A percentile compares a stretch with the other conserved stretches of the same genome.
Conservation (phyloP, 2,888 invertebrate species). For the Nomada fucata region DNA sequence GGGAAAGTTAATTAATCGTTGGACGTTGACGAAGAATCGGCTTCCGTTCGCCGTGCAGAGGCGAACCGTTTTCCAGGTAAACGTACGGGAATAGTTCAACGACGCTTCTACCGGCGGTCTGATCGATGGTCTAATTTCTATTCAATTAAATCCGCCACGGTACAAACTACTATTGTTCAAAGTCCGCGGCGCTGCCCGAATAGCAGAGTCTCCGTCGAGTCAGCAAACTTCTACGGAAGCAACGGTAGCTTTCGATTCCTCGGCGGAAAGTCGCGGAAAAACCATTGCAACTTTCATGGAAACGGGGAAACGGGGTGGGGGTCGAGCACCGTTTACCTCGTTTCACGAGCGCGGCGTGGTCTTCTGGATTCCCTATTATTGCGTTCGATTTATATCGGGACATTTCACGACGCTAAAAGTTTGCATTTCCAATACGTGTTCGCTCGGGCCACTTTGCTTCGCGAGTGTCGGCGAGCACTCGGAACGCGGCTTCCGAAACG, state of each 20-base stretch:
- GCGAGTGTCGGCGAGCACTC: too few relatives aligned
- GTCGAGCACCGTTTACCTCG: background rate
- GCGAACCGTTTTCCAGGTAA: constrained; percentile 9
- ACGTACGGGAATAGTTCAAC: constrained; percentile 9
- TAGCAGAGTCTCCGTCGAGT: constrained; percentile 38
- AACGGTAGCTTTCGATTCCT: constrained; percentile 13
- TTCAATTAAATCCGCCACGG: constrained; percentile 23
- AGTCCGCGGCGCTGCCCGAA: constrained; percentile 1
- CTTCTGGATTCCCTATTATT: too few relatives aligned
- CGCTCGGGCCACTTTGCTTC: too few relatives aligned
- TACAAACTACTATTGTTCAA: constrained; percentile 33
- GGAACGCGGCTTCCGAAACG: background rate
- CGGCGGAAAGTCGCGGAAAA: constrained; percentile 20
- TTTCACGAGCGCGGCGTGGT: background rate
- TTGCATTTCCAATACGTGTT: too few relatives aligned
- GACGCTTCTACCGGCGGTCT: constrained; percentile 42
- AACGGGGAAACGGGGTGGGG: background rate
- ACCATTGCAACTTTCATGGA: constrained; percentile 1
- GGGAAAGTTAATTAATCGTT: constrained; percentile 20
- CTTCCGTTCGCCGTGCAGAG: background rate
- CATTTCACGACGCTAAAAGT: too few relatives aligned
- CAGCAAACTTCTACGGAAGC: constrained; percentile 40
- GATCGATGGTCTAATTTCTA: constrained; percentile 35
- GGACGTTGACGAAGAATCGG: constrained; percentile 7
- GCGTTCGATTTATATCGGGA: too few relatives aligned